Conservation (phyloP, 2,888 invertebrate genomes). For the Cyrtodaria siliqua region DNA sequence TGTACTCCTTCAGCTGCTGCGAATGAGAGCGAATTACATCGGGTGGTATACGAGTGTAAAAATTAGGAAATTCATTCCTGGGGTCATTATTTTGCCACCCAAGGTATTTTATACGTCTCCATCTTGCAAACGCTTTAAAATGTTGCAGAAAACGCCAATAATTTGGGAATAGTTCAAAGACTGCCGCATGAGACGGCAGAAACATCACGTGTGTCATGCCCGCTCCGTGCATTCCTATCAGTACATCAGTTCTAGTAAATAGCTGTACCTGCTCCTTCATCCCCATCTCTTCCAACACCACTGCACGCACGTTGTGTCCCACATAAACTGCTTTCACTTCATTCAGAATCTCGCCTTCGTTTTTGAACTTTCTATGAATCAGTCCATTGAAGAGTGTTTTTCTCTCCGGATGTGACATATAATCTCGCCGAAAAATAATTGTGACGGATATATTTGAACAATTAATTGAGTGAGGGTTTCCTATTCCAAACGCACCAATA, state of each 20-base stretch:
- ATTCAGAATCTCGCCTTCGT: conserved; percentile 47
- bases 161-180: conserved; percentile 58
- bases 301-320: conserved; percentile 13
- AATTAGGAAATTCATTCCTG: conserved; percentile 43
- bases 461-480: conserved; percentile 23
- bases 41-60: conserved; percentile 48
- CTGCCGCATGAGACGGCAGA: conserved; percentile 52
- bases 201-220: conserved; percentile 57
- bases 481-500: conserved; percentile 29
- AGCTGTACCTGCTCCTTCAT: conserved; percentile 52
- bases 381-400: conserved; percentile 29
- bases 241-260: conserved; percentile 52
- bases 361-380: conserved; percentile 53
- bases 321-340: conserved; percentile 21
- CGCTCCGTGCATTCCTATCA: conserved; percentile 64
- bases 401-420: conserved; percentile 55
- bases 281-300: conserved; percentile 49
- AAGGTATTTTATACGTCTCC: conserved; percentile 52
- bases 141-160: conserved; percentile 56
- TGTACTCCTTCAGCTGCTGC: conserved; percentile 14
- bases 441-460: conserved; percentile 40
- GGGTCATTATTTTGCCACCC: conserved; percentile 54
- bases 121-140: conserved; percentile 57
- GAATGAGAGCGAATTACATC: conserved; percentile 29
- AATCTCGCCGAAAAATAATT: conserved; percentile 53